phyloP scores from a whole-genome alignment of 2,888 invertebrate genomes.

The Synergus gifuensis region DNA sequence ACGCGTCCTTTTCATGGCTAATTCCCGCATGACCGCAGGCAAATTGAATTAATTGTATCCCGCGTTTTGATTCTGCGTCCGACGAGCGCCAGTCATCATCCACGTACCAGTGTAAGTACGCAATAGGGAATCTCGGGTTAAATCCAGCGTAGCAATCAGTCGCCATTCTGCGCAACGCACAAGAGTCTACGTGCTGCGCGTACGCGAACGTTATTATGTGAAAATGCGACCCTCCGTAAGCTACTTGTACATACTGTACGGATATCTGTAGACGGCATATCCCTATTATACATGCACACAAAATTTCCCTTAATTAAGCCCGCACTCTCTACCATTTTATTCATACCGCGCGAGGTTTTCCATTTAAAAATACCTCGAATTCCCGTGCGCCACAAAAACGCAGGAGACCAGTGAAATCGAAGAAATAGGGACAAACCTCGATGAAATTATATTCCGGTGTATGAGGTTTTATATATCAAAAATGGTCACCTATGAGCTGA shows the following conservation, averaged over 20 bases:
- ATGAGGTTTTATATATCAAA: too few species aligned
- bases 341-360: constrained; percentile 33
- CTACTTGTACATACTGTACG: constrained; percentile 38
- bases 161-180: constrained; percentile 65
- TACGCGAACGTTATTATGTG: constrained; percentile 62
- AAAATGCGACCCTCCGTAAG: constrained; percentile 54
- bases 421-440: background rate
- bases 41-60: constrained; percentile 63
- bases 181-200: constrained; percentile 61
- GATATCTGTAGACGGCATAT: constrained; percentile 35
- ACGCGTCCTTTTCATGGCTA: constrained; percentile 62
- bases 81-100: constrained; percentile 12
- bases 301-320: constrained; percentile 38
- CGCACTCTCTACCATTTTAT: constrained; percentile 28
- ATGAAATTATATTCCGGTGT: background rate
- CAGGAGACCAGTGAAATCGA: background rate
- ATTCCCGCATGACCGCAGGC: constrained; percentile 55
- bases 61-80: constrained; percentile 43
- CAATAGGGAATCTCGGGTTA: constrained; percentile 62
- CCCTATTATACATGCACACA: constrained; percentile 24
- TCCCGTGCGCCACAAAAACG: constrained; percentile 10
- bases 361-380: constrained; percentile 15
- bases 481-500: background rate
- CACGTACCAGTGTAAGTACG: constrained; percentile 44
- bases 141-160: constrained; percentile 69